A percentile compares a stretch with the other conserved stretches of the same genome.
phyloP scores from a whole-genome alignment of 2,113 vertebrate genomes.

The Gobius niger region DNA sequence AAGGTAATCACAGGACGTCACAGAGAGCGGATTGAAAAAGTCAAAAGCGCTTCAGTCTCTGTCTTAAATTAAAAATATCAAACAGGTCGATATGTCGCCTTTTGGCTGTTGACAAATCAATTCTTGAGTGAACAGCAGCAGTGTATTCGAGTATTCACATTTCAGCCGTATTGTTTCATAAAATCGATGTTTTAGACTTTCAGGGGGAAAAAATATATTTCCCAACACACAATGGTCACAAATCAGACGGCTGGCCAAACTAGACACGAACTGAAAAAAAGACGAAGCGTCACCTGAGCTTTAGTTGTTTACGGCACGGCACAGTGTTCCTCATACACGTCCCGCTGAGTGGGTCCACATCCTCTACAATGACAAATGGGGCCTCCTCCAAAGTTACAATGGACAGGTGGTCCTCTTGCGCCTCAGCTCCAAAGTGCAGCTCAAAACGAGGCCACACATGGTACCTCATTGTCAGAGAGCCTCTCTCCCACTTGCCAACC shows the following conservation, averaged over 20 bases:
- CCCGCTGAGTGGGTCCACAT: conserved; percentile 95
- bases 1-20: conserved; percentile 21
- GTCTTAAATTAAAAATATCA: neutral
- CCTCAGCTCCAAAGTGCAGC: conserved; percentile 87
- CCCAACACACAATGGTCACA: neutral
- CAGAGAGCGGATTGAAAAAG: conserved; percentile 4
- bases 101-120: conserved; percentile 1
- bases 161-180: neutral
- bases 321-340: conserved; percentile 99
- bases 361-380: conserved; percentile 97
- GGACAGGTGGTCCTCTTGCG: conserved; percentile 94
- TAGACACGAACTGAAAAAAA: neutral
- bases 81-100: neutral
- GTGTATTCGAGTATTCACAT: conserved; percentile 5
- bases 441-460: conserved; percentile 97
- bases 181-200: conserved; percentile 12
- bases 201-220: conserved; percentile 1
- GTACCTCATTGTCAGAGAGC: conserved; percentile 93
- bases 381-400: conserved; percentile 98
- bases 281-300: conserved; percentile 59
- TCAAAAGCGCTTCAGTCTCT: neutral
- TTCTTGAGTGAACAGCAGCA: neutral
- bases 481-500: conserved; percentile 98
- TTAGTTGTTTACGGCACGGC: conserved; percentile 95
- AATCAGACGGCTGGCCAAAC: neutral